Conservation (phyloP, 2,113 vertebrate genomes). For the Cinclus cinclus region DNA sequence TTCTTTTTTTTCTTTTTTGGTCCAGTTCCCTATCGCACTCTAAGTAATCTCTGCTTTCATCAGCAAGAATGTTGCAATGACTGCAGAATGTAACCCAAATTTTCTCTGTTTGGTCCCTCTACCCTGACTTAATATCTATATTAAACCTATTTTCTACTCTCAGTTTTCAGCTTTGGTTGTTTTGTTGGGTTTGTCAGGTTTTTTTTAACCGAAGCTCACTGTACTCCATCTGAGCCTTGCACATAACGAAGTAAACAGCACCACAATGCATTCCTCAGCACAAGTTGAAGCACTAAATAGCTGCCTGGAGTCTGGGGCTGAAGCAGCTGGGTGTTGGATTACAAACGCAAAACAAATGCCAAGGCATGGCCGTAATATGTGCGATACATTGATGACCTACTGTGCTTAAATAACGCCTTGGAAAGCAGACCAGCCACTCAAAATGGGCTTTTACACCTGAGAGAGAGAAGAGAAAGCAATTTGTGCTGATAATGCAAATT, state of each 20-base stretch:
- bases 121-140: not conserved
- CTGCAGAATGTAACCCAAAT: not conserved
- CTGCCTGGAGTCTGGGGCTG: slow-evolving; percentile 38
- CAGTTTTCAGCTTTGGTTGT: not conserved
- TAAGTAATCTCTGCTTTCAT: slow-evolving; percentile 49
- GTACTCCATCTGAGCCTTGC: not conserved
- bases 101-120: not conserved
- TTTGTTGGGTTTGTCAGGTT: too few relatives aligned
- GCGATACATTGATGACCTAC: slow-evolving; percentile 42
- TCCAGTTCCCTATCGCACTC: slow-evolving; percentile 35
- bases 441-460: not conserved
- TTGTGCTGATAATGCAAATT: not conserved
- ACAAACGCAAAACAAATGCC: slow-evolving; percentile 62
- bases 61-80: slow-evolving; percentile 37
- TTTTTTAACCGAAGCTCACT: not conserved
- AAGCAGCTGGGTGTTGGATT: slow-evolving; percentile 66
- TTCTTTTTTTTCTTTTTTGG: not conserved
- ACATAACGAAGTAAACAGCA: slow-evolving; percentile 18
- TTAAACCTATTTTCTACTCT: not conserved
- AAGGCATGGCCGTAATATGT: slow-evolving; percentile 46
- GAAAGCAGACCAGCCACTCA: not conserved
- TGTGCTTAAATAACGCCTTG: slow-evolving; percentile 9
- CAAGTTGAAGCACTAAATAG: slow-evolving; percentile 48
- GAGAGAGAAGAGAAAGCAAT: not conserved
- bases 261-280: slow-evolving; percentile 61